phyloP scores from a whole-genome alignment of 2,797 vertebrate genomes.

The Hyperoplus lanceolatus region DNA sequence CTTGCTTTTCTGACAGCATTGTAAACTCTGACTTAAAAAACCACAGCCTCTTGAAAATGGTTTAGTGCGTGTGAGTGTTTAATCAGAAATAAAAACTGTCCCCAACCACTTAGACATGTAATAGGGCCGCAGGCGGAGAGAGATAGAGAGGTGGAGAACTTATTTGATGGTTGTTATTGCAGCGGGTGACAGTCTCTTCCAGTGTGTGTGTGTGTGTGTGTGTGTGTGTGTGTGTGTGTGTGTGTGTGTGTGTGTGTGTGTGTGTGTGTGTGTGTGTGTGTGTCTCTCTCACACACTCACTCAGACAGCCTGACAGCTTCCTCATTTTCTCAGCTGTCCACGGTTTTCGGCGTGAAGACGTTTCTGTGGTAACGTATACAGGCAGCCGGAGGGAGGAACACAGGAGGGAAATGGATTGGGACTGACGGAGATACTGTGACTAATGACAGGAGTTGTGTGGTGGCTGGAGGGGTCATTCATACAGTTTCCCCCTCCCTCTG shows the following conservation, averaged over 20 bases:
- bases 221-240: slow-evolving; percentile 26
- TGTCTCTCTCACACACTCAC: no score
- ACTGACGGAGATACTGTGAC: slow-evolving; percentile 62
- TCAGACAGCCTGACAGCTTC: slow-evolving; percentile 54
- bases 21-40: slow-evolving; percentile 54
- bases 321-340: slow-evolving; percentile 76
- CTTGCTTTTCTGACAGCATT: slow-evolving; percentile 38
- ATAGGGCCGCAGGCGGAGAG: slow-evolving; percentile 8
- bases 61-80: slow-evolving; percentile 36
- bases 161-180: slow-evolving; percentile 56
- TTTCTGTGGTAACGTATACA: slow-evolving; percentile 63
- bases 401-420: slow-evolving; percentile 40
- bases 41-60: slow-evolving; percentile 45
- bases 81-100: slow-evolving; percentile 46
- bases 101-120: slow-evolving; percentile 36
- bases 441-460: slow-evolving; percentile 63
- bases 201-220: background rate
- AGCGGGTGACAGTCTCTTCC: background rate
- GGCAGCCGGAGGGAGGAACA: slow-evolving; percentile 29
- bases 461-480: slow-evolving; percentile 72
- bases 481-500: slow-evolving; percentile 78
- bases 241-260: slow-evolving; percentile 7
- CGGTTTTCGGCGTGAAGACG: slow-evolving; percentile 42
- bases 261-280: slow-evolving; percentile 16
- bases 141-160: slow-evolving; percentile 42